phyloP scores from a whole-genome alignment of 2,113 vertebrate genomes.

The Papio anubis region DNA sequence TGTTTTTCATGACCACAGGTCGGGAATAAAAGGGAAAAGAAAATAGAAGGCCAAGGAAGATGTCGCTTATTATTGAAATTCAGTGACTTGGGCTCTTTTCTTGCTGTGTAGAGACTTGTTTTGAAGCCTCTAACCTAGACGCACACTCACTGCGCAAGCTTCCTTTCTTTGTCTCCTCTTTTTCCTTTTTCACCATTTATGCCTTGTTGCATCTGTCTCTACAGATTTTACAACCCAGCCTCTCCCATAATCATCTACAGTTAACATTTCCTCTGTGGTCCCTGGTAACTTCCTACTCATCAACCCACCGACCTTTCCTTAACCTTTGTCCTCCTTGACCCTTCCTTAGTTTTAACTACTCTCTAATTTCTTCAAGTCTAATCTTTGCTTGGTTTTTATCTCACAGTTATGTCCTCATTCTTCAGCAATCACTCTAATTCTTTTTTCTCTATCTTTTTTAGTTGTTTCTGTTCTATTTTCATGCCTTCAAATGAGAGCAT shows the following conservation, averaged over 20 bases:
- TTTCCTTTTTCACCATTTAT: background rate
- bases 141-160: accelerated
- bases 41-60: background rate
- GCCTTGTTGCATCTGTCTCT: background rate
- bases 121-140: background rate
- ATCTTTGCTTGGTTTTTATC: background rate
- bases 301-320: background rate
- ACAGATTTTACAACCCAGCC: background rate
- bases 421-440: background rate
- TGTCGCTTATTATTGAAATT: background rate
- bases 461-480: background rate
- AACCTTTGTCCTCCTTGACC: background rate
- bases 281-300: background rate
- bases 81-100: background rate
- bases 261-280: background rate
- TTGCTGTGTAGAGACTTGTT: background rate
- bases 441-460: background rate
- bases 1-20: background rate
- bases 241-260: background rate
- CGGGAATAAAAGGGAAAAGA: background rate
- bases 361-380: background rate
- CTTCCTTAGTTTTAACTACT: background rate
- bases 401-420: background rate
- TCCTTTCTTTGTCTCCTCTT: background rate
- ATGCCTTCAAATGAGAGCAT: background rate